These are phyloP conservation scores for Diabrotica undecimpunctata DNA, from an alignment of 1,140 invertebrate genomes.

Conservation along the genomic window DNA sequence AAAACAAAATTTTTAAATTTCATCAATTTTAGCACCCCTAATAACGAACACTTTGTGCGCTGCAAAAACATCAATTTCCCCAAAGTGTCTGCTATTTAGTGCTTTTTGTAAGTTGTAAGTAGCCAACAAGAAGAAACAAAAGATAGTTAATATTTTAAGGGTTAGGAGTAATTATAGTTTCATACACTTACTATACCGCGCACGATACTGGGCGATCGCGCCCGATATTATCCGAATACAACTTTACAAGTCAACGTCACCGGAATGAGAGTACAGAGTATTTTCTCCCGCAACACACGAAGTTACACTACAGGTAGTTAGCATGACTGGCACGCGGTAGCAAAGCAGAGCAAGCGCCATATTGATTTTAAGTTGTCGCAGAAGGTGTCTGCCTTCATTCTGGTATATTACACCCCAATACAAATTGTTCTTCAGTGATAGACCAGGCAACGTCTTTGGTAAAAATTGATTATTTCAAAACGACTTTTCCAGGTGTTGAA, in stretches of 20 bases:
- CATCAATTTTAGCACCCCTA: too few species aligned
- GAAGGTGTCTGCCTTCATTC: constrained; percentile 26
- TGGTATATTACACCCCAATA: constrained; percentile 13
- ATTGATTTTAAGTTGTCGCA: constrained; percentile 46
- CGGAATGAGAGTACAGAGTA: constrained; percentile 34
- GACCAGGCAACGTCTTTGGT: background rate
- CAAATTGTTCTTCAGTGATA: constrained; percentile 6
- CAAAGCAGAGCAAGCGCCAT: constrained; percentile 44
- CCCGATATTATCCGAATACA: constrained; percentile 34
- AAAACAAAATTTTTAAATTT: too few species aligned
- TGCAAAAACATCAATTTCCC: too few species aligned
- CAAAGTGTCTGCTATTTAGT: too few species aligned
- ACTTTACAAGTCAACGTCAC: constrained; percentile 38
- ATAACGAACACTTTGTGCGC: too few species aligned
- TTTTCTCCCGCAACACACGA: constrained; percentile 32
- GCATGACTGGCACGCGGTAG: constrained; percentile 38
- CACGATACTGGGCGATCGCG: constrained; percentile 37
- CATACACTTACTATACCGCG: constrained; percentile 34
- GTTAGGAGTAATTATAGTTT: constrained; percentile 3
- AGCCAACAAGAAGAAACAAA: too few species aligned
- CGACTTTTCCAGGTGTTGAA: too few species aligned
- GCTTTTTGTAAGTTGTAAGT: too few species aligned
- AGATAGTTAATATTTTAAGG: too few species aligned
- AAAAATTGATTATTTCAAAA: too few species aligned
- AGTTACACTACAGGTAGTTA: constrained; percentile 39